Evolutionary conservation across 2,797 vertebrate species (phyloP), one percentile per base, ranked within the genome.

Genomic region (Tapirus indicus): DNA sequence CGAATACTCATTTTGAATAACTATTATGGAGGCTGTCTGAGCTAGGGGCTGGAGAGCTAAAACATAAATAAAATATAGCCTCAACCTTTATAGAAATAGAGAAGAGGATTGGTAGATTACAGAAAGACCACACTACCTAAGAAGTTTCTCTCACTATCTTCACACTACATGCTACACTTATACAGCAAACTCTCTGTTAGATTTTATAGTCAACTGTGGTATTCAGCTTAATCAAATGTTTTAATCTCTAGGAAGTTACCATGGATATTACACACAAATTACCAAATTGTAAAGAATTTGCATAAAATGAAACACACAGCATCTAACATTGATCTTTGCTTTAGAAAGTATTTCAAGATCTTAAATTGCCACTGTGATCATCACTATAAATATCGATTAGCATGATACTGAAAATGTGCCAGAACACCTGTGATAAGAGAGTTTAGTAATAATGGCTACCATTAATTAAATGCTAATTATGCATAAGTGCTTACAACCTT

Each of bases 261-360:
- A 5, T 96, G 66, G 85, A 32, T 66, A 92, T 74, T 49, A 71
- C 3, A 64, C 8, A 47, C 21, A 93, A 69, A 68, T 92, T 58
- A 88, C 72, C 32, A 79, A 80, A 38, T 86, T 93, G 60, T 7
- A 83, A 78, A 84, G 44, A 79, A 62, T 83, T 74, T 32, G 12
- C 58, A 20, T 35, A 58, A 86, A 93, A 92, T 71, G 38, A 97
- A 96, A 85, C n/a, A 58, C 49, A 49, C 2, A 38, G 11, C 32
- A 18, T 87, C 32, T 80, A 84, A 92, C 41, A 32, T 3, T 79
- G 47, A 84, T 94, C 18, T 88, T 94, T 80, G 66, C 93, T 88
- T 92, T 94, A 71, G 52, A 80, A 97, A 44, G 35, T 77, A 72
- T 91, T 94, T 97, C 47, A 85, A 77, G 32, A 83, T 80, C 52